These are phyloP conservation scores for Lagodon rhomboides DNA, from an alignment of 2,797 vertebrate genomes.

Conservation along the genomic window DNA sequence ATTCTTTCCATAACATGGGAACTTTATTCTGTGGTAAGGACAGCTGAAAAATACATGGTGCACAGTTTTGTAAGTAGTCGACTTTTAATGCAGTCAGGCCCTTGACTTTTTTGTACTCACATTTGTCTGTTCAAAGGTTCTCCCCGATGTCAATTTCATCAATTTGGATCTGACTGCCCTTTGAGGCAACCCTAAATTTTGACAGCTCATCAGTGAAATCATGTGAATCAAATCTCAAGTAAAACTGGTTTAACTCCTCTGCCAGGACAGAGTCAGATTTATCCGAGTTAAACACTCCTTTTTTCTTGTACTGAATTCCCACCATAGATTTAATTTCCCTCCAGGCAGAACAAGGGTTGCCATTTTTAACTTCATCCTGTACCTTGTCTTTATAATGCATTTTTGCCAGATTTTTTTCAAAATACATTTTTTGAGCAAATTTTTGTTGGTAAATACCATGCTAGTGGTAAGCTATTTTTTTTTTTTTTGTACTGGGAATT, in stretches of 20 bases:
- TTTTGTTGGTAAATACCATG: too few species aligned
- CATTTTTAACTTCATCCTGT: too few species aligned
- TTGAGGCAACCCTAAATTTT: neutral
- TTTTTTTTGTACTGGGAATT: too few species aligned
- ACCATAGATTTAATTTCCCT: too few species aligned
- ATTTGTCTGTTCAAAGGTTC: neutral
- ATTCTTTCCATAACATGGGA: neutral
- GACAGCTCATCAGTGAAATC: neutral
- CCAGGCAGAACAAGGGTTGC: too few species aligned
- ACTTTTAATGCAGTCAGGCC: neutral
- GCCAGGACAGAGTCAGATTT: neutral
- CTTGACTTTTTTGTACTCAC: neutral
- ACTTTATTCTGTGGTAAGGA: neutral
- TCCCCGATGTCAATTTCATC: neutral
- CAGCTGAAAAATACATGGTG: neutral
- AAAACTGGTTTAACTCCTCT: neutral
- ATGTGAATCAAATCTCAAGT: neutral
- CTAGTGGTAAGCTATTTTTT: too few species aligned
- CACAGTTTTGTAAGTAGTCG: neutral
- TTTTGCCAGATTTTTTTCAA: neutral
- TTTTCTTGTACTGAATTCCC: neutral
- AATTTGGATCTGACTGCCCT: neutral
- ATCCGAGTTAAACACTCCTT: neutral
- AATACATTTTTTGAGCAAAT: neutral
- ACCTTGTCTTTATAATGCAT: neutral